Evolutionary conservation across 2,888 invertebrate species (phyloP).

Genomic region (Antheraea assamensis): DNA sequence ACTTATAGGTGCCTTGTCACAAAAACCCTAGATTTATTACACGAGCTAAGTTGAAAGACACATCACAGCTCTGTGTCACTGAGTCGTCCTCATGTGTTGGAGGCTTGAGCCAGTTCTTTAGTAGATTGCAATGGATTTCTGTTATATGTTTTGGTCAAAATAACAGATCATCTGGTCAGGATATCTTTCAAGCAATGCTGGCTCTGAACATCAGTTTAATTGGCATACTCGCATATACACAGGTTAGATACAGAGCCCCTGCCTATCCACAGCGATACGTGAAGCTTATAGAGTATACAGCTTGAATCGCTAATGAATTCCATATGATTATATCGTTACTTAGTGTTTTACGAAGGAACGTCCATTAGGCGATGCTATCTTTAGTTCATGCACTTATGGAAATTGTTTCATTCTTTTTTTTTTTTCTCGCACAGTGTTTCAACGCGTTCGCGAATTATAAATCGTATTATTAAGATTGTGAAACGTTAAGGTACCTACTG

Average conservation of each 20-base stretch:
- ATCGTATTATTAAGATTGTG: neutral
- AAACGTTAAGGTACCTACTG: neutral
- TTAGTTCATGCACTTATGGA: slow-evolving; percentile 5
- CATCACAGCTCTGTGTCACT: no score
- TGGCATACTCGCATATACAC: neutral
- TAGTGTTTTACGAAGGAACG: neutral
- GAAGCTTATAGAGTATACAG: neutral
- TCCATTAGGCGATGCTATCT: slow-evolving; percentile 6
- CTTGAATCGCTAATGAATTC: neutral
- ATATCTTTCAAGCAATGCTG: neutral
- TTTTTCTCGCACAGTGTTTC: neutral
- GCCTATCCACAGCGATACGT: neutral
- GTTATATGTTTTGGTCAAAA: no score
- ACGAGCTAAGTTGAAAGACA: no score
- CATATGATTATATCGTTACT: slow-evolving; percentile 1
- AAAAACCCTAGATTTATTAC: no score
- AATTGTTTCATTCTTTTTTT: neutral
- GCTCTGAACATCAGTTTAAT: neutral
- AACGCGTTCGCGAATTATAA: slow-evolving; percentile 9
- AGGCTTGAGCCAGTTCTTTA: no score
- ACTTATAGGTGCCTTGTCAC: no score
- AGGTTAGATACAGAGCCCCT: neutral
- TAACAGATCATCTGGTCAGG: neutral
- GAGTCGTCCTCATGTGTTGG: no score
- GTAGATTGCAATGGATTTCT: no score